Evolutionary conservation across 1,140 invertebrate species (phyloP).

Genomic region (Phymastichus coffea): DNA sequence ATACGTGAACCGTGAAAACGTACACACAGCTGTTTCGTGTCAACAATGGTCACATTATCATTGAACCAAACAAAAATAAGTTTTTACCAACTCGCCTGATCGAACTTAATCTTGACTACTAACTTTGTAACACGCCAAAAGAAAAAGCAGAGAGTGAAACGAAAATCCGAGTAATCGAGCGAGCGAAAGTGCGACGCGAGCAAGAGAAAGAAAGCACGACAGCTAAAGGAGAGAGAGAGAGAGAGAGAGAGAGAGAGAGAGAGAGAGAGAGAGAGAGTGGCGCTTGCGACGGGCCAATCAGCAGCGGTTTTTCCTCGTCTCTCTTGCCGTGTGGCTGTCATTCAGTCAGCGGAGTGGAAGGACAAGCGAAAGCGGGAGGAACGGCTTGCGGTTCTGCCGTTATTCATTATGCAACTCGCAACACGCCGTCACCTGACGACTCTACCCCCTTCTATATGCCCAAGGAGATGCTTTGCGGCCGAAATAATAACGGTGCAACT

Average conservation of each 20-base stretch:
- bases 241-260: conserved; percentile 16
- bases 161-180: conserved; percentile 8
- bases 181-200: no score
- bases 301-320: conserved; percentile 50
- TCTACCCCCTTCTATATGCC: no score
- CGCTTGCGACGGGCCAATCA: conserved; percentile 35
- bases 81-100: not conserved
- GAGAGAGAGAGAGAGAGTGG: conserved; percentile 13
- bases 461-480: no score
- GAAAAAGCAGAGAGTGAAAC: conserved; percentile 10
- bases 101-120: conserved; percentile 3
- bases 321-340: no score
- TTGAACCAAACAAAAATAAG: no score
- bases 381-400: conserved; percentile 51
- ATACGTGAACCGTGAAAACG: no score
- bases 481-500: no score
- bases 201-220: no score
- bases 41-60: no score
- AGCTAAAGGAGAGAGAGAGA: conserved; percentile 23
- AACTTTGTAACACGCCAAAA: not conserved
- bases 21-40: no score
- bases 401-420: conserved; percentile 55
- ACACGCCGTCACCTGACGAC: conserved; percentile 52
- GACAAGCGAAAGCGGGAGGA: no score
- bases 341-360: conserved; percentile 51